phyloP scores from a whole-genome alignment of 1,140 invertebrate species.

The Littorina saxatilis region DNA sequence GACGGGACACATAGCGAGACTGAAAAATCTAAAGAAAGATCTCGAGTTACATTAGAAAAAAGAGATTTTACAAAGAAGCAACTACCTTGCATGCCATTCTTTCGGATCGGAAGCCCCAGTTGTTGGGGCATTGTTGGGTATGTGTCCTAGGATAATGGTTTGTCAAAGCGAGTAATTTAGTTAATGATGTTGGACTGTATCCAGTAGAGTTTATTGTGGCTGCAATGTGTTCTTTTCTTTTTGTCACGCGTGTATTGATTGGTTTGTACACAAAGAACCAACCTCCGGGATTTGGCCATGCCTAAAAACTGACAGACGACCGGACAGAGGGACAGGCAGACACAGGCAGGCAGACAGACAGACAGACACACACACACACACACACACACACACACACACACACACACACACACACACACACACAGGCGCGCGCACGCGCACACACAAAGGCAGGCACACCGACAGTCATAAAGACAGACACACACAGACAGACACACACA shows the following conservation, averaged over 20 bases:
- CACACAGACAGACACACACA: no score
- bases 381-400: background rate
- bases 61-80: background rate
- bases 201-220: no score
- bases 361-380: slow-evolving; percentile 14
- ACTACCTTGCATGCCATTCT: background rate
- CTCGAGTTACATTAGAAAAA: no score
- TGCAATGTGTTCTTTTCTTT: no score
- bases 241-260: no score
- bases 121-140: no score
- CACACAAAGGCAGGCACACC: slow-evolving; percentile 53
- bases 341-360: background rate
- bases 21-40: background rate
- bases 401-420: background rate
- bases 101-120: background rate
- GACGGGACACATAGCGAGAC: background rate
- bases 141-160: no score
- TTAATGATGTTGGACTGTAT: no score
- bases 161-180: no score
- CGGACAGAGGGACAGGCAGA: background rate
- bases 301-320: background rate
- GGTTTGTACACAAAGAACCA: no score
- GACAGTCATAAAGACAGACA: background rate
- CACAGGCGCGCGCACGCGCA: no score
- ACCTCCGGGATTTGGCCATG: no score